A percentile compares a stretch with the other conserved stretches of the same genome.
These are phyloP conservation scores for Pardalotus punctatus DNA, from an alignment of 2,113 vertebrate species.

Conservation along the genomic window DNA sequence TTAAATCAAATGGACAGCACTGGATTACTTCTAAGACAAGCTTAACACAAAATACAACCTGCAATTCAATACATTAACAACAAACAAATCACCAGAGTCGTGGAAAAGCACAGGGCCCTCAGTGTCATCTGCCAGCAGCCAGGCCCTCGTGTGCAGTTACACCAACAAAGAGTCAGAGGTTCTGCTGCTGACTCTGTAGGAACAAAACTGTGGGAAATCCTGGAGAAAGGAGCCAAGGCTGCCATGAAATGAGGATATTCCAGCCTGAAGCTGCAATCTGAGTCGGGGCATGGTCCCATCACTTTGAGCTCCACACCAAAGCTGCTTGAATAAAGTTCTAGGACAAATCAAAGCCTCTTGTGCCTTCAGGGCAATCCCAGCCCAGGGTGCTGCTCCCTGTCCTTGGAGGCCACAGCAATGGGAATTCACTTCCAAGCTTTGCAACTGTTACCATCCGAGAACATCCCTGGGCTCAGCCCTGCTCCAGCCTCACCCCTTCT, in stretches of 20 bases:
- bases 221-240: neutral
- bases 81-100: neutral
- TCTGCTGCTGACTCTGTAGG: conserved; percentile 7
- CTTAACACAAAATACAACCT: conserved; percentile 7
- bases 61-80: conserved; percentile 33
- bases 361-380: neutral
- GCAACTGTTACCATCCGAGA: accelerated
- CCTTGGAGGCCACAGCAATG: neutral
- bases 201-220: neutral
- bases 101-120: neutral
- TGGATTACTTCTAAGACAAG: neutral
- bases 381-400: neutral
- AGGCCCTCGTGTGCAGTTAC: neutral
- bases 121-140: conserved; percentile 60
- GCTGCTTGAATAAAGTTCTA: neutral
- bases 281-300: neutral
- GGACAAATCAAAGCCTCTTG: neutral
- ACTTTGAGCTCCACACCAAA: neutral
- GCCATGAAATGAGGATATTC: neutral
- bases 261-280: neutral
- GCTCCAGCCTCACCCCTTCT: neutral
- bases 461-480: neutral
- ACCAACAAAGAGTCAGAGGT: neutral
- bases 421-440: neutral
- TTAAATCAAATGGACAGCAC: neutral